phyloP scores from a whole-genome alignment of 1,140 invertebrate genomes.

The Drosophila yakuba region DNA sequence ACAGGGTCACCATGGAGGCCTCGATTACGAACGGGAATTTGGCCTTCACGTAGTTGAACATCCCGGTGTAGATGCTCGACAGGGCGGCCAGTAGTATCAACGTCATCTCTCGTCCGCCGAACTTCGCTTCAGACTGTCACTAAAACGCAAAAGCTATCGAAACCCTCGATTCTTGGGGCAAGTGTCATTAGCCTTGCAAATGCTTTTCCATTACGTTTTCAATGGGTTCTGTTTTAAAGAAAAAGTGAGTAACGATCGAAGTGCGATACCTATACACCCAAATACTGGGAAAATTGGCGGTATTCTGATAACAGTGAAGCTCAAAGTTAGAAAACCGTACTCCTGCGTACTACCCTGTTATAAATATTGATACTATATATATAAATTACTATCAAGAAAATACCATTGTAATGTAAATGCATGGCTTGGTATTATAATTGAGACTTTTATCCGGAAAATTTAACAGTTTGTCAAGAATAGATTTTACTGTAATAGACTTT shows the following conservation, averaged over 20 bases:
- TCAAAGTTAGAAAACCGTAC: too few species aligned
- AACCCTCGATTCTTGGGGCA: slow-evolving; percentile 10
- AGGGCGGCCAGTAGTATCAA: slow-evolving; percentile 53
- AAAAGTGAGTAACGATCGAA: slow-evolving; percentile 19
- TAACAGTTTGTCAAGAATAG: too few species aligned
- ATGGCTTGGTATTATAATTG: background rate
- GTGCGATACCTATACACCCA: slow-evolving; percentile 3
- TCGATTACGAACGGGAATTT: slow-evolving; percentile 72
- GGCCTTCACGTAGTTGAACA: slow-evolving; percentile 70
- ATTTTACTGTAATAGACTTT: background rate
- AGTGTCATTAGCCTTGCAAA: slow-evolving; percentile 65
- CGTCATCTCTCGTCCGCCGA: slow-evolving; percentile 50
- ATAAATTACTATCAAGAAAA: background rate
- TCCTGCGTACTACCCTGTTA: too few species aligned
- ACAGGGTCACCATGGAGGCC: slow-evolving; percentile 67
- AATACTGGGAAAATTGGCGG: background rate
- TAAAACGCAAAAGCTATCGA: slow-evolving; percentile 54
- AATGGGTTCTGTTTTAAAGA: slow-evolving; percentile 4
- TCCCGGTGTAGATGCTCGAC: slow-evolving; percentile 49
- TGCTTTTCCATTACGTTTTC: slow-evolving; percentile 25
- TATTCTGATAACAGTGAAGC: too few species aligned
- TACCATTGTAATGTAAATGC: too few species aligned
- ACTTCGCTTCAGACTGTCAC: slow-evolving; percentile 48
- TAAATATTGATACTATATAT: too few species aligned
- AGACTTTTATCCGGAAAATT: background rate